These are phyloP conservation scores for Stenurella melanura DNA, from an alignment of 2,888 invertebrate genomes.

Conservation along the genomic window DNA sequence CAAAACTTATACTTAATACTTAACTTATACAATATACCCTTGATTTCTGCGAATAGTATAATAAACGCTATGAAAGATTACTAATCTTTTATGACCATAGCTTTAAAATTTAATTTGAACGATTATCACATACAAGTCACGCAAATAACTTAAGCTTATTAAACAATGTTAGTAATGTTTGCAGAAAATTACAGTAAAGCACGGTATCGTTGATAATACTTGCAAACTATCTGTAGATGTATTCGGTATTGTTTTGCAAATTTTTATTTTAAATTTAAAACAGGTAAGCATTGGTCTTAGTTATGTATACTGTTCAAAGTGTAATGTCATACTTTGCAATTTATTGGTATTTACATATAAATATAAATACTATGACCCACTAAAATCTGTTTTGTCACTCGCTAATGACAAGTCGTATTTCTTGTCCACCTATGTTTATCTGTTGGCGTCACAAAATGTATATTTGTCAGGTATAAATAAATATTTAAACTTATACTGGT, in stretches of 20 bases:
- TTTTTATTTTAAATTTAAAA: neutral
- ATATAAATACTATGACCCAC: conserved; percentile 7
- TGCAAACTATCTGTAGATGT: neutral
- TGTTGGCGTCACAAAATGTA: neutral
- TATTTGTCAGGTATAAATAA: conserved; percentile 1
- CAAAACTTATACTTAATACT: too few species aligned
- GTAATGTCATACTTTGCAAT: conserved; percentile 4
- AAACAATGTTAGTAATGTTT: neutral
- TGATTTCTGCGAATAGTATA: too few species aligned
- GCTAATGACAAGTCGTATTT: neutral
- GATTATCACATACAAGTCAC: neutral
- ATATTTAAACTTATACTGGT: conserved; percentile 4
- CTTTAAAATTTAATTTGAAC: too few species aligned
- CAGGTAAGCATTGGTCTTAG: neutral
- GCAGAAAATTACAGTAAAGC: neutral
- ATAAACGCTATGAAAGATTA: too few species aligned
- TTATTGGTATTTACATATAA: conserved; percentile 2
- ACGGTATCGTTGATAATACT: neutral
- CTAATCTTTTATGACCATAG: too few species aligned
- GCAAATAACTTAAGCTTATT: neutral
- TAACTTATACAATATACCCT: too few species aligned
- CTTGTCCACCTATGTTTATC: conserved; percentile 7
- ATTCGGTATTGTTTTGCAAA: neutral
- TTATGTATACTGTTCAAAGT: conserved; percentile 1
- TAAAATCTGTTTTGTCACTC: neutral